Percentiles rank a stretch among this genome's conserved stretches.
These are phyloP conservation scores for Emydocephalus ijimae DNA, from an alignment of 2,113 vertebrate genomes.

Conservation along the genomic window DNA sequence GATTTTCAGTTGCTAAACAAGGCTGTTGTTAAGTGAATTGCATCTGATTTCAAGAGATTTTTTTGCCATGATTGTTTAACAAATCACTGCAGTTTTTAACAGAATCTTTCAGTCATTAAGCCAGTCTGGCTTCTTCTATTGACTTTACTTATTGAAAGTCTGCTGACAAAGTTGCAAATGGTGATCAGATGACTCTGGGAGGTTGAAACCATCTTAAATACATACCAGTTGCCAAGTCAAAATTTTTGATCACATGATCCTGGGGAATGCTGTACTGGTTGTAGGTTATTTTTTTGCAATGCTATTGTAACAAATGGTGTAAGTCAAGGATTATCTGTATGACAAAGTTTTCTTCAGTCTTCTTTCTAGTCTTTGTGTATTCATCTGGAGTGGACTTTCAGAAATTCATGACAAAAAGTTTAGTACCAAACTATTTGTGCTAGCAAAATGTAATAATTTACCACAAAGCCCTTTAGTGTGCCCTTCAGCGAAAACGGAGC, in stretches of 20 bases:
- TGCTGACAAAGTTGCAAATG: not conserved
- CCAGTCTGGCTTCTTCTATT: not conserved
- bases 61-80: not conserved
- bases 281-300: not conserved
- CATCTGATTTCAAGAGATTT: not conserved
- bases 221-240: not conserved
- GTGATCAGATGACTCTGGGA: not conserved
- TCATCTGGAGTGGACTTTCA: not conserved
- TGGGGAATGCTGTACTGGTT: not conserved
- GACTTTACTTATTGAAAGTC: not conserved
- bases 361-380: not conserved
- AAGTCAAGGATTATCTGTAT: not conserved
- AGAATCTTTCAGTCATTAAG: not conserved
- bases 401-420: not conserved
- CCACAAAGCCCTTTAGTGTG: not conserved
- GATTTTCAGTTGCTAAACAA: not conserved
- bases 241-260: not conserved
- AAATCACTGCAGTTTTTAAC: not conserved
- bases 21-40: not conserved
- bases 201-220: not conserved
- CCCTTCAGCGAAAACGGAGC: too few species aligned
- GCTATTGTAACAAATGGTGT: not conserved
- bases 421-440: not conserved
- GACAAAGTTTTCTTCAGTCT: not conserved
- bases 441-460: not conserved